A percentile compares a stretch with the other conserved stretches of the same genome.
Conservation (phyloP, 2,888 invertebrate genomes). For the Apotomis capreana region DNA sequence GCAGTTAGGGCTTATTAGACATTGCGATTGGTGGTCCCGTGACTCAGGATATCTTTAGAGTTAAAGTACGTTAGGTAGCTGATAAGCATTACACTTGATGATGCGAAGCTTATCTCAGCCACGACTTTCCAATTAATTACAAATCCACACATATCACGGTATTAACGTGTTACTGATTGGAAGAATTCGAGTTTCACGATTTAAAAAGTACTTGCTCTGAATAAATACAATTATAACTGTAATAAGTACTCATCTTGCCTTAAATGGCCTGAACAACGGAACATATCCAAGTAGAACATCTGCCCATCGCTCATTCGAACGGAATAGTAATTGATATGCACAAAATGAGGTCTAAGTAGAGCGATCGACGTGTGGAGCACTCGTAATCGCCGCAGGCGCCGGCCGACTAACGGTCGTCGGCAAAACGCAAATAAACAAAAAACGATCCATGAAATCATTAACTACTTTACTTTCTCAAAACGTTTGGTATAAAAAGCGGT, state of each 20-base stretch:
- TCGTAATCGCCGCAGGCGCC: conserved; percentile 49
- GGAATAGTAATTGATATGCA: conserved; percentile 40
- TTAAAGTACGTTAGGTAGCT: no score
- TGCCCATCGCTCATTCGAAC: conserved; percentile 26
- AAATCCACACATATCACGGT: neutral
- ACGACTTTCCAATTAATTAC: conserved; percentile 34
- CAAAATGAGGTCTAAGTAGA: conserved; percentile 43
- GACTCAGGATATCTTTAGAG: no score
- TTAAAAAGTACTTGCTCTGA: neutral
- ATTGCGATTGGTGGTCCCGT: no score
- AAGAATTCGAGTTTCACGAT: neutral
- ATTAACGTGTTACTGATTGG: neutral
- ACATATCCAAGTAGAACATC: conserved; percentile 6
- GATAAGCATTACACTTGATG: no score
- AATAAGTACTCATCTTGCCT: conserved; percentile 12
- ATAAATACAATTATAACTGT: conserved; percentile 9
- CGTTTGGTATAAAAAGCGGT: conserved; percentile 26
- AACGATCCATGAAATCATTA: conserved; percentile 43
- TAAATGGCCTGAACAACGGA: conserved; percentile 19
- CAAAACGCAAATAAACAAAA: conserved; percentile 37
- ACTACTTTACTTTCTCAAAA: conserved; percentile 39
- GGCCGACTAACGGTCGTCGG: conserved; percentile 69
- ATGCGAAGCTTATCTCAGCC: conserved; percentile 20
- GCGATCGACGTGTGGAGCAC: conserved; percentile 48
- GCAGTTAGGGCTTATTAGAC: no score